phyloP scores from a whole-genome alignment of 2,888 invertebrate genomes.

The Ormyrus labotus region DNA sequence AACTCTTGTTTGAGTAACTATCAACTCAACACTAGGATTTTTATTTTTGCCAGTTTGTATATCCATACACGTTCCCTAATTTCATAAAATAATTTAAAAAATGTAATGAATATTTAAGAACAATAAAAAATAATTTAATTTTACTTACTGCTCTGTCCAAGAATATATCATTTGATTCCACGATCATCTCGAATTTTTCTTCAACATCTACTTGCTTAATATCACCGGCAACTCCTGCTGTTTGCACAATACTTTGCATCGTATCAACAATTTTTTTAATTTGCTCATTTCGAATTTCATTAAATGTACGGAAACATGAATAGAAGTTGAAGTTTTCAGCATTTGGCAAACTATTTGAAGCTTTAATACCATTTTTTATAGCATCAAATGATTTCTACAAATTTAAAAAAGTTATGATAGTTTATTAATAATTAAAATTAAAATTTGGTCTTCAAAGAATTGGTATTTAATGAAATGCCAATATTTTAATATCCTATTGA shows the following conservation, averaged over 20 bases:
- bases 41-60: conserved; percentile 80
- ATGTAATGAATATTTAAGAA: background rate
- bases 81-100: conserved; percentile 28
- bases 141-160: conserved; percentile 87
- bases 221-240: conserved; percentile 79
- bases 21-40: conserved; percentile 76
- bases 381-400: conserved; percentile 75
- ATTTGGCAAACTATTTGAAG: conserved; percentile 84
- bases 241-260: conserved; percentile 78
- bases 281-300: conserved; percentile 81
- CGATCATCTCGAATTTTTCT: conserved; percentile 85
- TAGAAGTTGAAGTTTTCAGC: conserved; percentile 85
- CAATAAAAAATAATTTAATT: conserved; percentile 12
- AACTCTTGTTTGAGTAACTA: conserved; percentile 76
- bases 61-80: conserved; percentile 79
- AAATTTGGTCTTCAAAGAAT: background rate
- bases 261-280: conserved; percentile 81
- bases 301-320: conserved; percentile 86
- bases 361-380: conserved; percentile 83
- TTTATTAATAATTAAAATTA: background rate
- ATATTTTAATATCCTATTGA: background rate
- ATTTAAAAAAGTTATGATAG: background rate
- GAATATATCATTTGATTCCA: conserved; percentile 89
- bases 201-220: conserved; percentile 79
- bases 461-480: background rate